Conservation (phyloP, 2,888 invertebrate genomes). For the Noctua janthina region DNA sequence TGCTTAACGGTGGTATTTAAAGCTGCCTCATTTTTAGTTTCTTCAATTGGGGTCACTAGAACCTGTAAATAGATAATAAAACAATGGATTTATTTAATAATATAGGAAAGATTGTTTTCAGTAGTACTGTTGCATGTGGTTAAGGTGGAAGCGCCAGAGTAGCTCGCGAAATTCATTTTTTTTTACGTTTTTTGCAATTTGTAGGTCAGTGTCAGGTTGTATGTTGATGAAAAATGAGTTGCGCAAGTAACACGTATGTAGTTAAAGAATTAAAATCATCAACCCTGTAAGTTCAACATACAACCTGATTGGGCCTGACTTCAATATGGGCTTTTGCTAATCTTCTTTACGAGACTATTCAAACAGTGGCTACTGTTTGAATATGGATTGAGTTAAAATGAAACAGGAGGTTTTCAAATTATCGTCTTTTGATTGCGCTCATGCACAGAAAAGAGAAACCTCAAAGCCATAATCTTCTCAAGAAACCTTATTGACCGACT, state of each 20-base stretch:
- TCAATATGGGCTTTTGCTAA: too few species aligned
- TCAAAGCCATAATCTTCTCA: not conserved
- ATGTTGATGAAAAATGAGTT: too few species aligned
- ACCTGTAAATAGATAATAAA: slow-evolving; percentile 76
- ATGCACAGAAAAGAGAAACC: not conserved
- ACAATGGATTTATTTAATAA: slow-evolving; percentile 4
- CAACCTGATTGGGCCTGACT: too few species aligned
- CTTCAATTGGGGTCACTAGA: slow-evolving; percentile 81
- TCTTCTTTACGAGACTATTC: not conserved
- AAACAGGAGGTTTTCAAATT: not conserved
- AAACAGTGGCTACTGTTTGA: not conserved
- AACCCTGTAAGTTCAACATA: too few species aligned
- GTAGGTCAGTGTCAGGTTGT: too few species aligned
- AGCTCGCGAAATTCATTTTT: too few species aligned
- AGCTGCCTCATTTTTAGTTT: slow-evolving; percentile 73
- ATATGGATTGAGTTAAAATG: not conserved
- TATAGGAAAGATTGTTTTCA: not conserved
- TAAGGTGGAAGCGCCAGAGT: not conserved
- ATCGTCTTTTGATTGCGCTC: not conserved
- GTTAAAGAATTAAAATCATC: too few species aligned
- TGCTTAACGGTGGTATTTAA: slow-evolving; percentile 79
- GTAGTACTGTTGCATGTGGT: not conserved
- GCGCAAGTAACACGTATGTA: too few species aligned
- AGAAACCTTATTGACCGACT: not conserved
- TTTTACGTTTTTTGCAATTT: too few species aligned